Conservation (phyloP, 1,140 invertebrate genomes). For the Halesus radiatus region DNA sequence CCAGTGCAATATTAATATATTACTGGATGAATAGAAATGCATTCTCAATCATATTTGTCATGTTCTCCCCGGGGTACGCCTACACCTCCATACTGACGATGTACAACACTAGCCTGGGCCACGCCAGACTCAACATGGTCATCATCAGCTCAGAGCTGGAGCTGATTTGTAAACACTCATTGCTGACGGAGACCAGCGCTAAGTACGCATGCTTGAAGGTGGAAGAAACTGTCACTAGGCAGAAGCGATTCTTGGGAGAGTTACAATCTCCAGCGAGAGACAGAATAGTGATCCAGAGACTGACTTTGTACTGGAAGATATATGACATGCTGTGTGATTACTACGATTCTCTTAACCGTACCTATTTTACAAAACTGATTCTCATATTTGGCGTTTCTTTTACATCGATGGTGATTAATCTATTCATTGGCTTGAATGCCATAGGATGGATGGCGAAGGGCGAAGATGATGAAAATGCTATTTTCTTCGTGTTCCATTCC, state of each 20-base stretch:
- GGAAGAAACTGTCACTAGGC: neutral
- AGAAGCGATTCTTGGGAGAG: neutral
- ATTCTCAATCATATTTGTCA: neutral
- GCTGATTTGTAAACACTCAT: neutral
- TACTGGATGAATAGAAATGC: neutral
- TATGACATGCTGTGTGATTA: neutral
- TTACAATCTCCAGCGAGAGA: neutral
- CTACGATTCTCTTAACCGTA: neutral
- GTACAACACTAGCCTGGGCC: neutral
- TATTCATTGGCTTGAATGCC: neutral
- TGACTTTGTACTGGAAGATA: constrained; percentile 6
- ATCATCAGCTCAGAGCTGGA: neutral
- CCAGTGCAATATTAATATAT: neutral
- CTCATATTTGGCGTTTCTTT: neutral
- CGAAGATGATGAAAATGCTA: neutral
- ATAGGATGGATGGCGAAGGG: neutral
- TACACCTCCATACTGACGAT: neutral
- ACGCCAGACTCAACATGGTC: neutral
- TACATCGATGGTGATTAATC: neutral
- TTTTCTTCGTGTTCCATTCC: neutral
- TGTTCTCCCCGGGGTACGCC: neutral
- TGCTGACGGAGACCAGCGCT: neutral
- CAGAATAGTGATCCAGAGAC: neutral
- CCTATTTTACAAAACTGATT: neutral
- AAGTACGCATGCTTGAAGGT: neutral